These are phyloP conservation scores for Dendrocopos noguchii DNA, from an alignment of 2,113 vertebrate species.

Conservation along the genomic window DNA sequence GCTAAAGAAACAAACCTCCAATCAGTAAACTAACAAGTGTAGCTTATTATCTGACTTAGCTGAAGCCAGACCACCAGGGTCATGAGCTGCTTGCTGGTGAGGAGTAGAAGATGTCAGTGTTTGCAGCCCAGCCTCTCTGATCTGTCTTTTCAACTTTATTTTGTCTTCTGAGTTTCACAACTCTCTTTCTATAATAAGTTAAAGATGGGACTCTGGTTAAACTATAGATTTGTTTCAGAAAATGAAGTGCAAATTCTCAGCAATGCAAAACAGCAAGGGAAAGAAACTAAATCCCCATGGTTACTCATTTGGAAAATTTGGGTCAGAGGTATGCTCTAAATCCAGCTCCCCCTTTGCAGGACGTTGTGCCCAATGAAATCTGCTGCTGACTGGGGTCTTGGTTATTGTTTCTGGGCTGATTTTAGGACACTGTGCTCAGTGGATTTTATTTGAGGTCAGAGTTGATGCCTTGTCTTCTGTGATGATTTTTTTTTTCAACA, in stretches of 20 bases:
- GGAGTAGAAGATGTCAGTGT: not conserved
- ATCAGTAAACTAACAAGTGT: conserved; percentile 32
- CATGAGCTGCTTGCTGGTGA: not conserved
- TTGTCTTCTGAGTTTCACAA: not conserved
- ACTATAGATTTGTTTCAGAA: conserved; percentile 6
- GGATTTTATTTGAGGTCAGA: not conserved
- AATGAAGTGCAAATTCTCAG: conserved; percentile 16
- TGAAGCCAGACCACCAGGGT: conserved; percentile 36
- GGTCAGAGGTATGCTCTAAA: not conserved
- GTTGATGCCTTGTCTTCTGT: not conserved
- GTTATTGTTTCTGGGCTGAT: not conserved
- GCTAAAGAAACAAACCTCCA: conserved; percentile 20
- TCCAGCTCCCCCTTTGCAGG: not conserved
- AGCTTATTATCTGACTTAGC: conserved; percentile 32
- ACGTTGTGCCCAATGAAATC: not conserved
- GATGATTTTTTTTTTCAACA: not conserved
- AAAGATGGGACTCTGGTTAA: not conserved
- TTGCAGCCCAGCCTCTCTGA: conserved; percentile 36
- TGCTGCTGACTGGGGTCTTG: not conserved
- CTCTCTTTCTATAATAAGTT: not conserved
- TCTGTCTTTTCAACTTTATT: conserved; percentile 47
- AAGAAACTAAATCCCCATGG: not conserved
- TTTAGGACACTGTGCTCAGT: not conserved
- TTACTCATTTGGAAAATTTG: conserved; percentile 16
- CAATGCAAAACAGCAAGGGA: not conserved